Evolutionary conservation across 64 coral and sea anemone species (phyloP).

Genomic region (Montipora foliosa): DNA sequence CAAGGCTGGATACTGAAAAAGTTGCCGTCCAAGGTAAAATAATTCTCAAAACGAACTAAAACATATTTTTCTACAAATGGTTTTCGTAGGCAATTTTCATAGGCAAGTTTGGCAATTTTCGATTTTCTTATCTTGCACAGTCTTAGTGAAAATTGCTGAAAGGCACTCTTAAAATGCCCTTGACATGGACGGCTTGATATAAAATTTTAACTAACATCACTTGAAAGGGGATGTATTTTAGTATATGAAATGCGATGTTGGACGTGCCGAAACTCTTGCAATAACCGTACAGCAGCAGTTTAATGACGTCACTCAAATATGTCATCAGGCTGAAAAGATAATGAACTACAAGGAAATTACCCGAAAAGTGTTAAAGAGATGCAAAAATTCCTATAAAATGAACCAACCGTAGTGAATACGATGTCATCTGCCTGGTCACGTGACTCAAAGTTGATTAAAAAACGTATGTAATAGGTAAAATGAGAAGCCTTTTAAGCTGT

Average conservation of each 20-base stretch:
- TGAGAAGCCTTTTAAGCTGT: slow-evolving; percentile 19
- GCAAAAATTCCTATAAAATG: slow-evolving; percentile 8
- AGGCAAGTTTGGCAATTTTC: too few relatives aligned
- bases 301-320: slow-evolving; percentile 32
- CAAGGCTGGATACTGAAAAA: too few relatives aligned
- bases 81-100: too few relatives aligned
- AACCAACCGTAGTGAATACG: neutral
- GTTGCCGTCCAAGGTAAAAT: too few relatives aligned
- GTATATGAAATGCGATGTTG: slow-evolving; percentile 56
- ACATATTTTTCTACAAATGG: too few relatives aligned
- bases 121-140: too few relatives aligned
- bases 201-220: slow-evolving; percentile 33
- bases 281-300: slow-evolving; percentile 5
- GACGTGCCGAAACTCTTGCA: slow-evolving; percentile 41
- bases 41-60: too few relatives aligned
- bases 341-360: slow-evolving; percentile 1
- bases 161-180: too few relatives aligned
- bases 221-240: slow-evolving; percentile 37
- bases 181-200: slow-evolving; percentile 42
- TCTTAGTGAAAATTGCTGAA: too few relatives aligned
- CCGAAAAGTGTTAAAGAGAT: slow-evolving; percentile 11
- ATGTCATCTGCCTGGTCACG: slow-evolving; percentile 20
- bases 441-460: slow-evolving; percentile 15
- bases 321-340: slow-evolving; percentile 2
- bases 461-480: slow-evolving; percentile 21